Conservation (phyloP, 2,888 invertebrate genomes). For the Andrena bicolor region DNA sequence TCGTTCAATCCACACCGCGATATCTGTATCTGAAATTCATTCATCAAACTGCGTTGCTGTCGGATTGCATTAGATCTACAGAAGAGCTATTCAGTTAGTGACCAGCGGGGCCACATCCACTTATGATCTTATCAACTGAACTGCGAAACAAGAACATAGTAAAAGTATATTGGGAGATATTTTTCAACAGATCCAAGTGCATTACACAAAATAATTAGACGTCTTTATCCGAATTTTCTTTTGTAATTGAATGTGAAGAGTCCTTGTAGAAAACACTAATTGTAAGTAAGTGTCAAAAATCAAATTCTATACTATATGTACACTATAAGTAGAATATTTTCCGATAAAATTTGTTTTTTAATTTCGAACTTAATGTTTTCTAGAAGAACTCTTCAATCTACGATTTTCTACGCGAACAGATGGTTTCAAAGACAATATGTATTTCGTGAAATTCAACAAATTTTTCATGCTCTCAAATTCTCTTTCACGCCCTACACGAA, state of each 20-base stretch:
- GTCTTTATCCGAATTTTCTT: neutral
- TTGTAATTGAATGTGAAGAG: too few relatives aligned
- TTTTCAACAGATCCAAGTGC: neutral
- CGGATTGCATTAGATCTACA: slow-evolving; percentile 19
- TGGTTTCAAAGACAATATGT: neutral
- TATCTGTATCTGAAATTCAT: slow-evolving; percentile 26
- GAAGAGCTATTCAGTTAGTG: slow-evolving; percentile 2
- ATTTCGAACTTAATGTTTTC: too few relatives aligned
- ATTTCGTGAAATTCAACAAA: neutral
- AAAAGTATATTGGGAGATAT: slow-evolving; percentile 2
- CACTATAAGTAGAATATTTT: too few relatives aligned
- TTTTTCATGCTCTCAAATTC: neutral
- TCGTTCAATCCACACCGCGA: neutral
- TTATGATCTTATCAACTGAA: slow-evolving; percentile 14
- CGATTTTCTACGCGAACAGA: neutral
- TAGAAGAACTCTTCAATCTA: too few relatives aligned
- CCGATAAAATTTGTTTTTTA: too few relatives aligned
- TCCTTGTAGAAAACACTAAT: too few relatives aligned
- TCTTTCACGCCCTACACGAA: neutral
- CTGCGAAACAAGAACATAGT: neutral
- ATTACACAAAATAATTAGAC: neutral
- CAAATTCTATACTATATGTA: too few relatives aligned
- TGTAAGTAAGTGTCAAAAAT: too few relatives aligned
- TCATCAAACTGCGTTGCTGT: slow-evolving; percentile 2
- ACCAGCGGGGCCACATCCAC: neutral